Base-by-base conservation (phyloP, 2,797 vertebrate species). In the Semaprochilodus insignis region DNA sequence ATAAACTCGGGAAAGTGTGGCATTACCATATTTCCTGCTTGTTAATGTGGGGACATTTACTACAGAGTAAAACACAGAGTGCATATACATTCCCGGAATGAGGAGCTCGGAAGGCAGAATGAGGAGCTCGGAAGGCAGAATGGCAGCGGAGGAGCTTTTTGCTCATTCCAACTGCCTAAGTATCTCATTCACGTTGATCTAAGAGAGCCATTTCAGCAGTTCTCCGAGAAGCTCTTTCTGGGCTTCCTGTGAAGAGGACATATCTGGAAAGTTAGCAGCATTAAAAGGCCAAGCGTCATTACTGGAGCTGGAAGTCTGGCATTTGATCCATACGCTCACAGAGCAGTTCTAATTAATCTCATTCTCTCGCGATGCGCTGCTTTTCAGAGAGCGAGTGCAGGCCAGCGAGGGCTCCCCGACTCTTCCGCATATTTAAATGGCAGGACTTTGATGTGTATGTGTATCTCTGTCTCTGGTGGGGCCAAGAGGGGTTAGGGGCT, bases 361-460 rank as follows among this genome's bases (percentile, higher is more conserved):
- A 70, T 48, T 52, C 25, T 74, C 81, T 69, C 62, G 74, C 10
- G 54, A 31, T 59, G 14, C 59, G 16, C 71, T 55, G 11, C 60
- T 21, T 67, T 40, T 21, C 52, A 54, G 19, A 21, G 66, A 48
- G 63, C 57, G 78, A 34, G 76, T 11, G 1, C 67, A 52, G 62
- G 60, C 51, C 52, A 74, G 25, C 57, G 36, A 48, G 36, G 73
- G 67, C 85, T 73, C 75, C 69, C 62, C 75, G 34, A 70, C 82
- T 48, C 82, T 85, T 75, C 77, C 70, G 83, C 84, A 82, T 80
- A 78, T 87, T 78, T 76, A 77, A 57, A 65, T 14, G 10, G 66
- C 44, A 36, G 3, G 62, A 71, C 83, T 92, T 89, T 91, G 85
- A 90, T 90, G 87, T 74, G 67, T 66, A 11, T 70, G 40, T 70